These are phyloP conservation scores for Solea senegalensis DNA, from an alignment of 2,113 vertebrate species.

Conservation along the genomic window DNA sequence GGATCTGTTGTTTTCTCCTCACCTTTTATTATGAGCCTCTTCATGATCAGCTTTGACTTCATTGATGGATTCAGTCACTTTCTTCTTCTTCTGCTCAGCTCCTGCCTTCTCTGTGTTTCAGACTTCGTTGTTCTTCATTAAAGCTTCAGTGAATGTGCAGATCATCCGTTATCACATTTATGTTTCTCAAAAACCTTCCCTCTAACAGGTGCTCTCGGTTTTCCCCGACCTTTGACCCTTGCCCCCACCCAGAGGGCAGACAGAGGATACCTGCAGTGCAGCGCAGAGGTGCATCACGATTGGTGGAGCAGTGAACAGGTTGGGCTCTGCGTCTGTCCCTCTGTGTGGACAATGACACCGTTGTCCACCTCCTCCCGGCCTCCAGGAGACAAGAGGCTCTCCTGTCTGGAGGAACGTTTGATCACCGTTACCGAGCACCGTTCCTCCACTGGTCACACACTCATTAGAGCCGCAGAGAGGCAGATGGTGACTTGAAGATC, in stretches of 20 bases:
- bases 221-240: constrained; percentile 32
- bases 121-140: neutral
- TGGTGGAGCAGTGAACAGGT: constrained; percentile 45
- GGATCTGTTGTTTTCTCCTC: no score
- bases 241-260: constrained; percentile 16
- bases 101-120: no score
- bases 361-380: constrained; percentile 33
- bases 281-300: constrained; percentile 21
- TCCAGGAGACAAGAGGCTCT: constrained; percentile 21
- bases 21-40: no score
- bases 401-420: constrained; percentile 40
- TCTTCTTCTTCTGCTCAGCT: no score
- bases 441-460: constrained; percentile 19
- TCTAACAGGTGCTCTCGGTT: constrained; percentile 26
- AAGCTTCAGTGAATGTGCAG: no score
- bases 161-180: neutral
- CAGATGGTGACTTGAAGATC: constrained; percentile 11
- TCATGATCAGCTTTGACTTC: no score
- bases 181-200: neutral
- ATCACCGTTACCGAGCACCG: constrained; percentile 32
- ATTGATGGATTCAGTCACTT: no score
- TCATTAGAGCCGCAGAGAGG: constrained; percentile 37
- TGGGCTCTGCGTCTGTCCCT: constrained; percentile 24
- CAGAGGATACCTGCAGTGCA: constrained; percentile 51
- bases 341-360: constrained; percentile 46